These are phyloP conservation scores for Eudasyphora cyanicolor DNA, from an alignment of 2,888 invertebrate genomes.

Conservation along the genomic window DNA sequence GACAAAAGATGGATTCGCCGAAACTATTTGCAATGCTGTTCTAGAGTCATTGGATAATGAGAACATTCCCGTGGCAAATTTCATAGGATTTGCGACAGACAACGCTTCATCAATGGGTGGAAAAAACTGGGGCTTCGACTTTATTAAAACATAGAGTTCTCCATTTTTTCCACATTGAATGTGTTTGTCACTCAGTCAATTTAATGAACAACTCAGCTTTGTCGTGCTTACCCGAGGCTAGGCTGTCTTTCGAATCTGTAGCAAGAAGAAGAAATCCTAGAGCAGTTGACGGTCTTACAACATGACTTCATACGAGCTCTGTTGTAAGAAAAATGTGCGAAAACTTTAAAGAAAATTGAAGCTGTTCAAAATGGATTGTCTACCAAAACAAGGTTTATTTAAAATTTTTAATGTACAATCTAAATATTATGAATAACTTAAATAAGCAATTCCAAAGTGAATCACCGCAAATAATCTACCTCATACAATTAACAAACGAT, in stretches of 20 bases:
- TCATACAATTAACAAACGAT: too few relatives aligned
- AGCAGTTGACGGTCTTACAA: not conserved
- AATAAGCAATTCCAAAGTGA: too few relatives aligned
- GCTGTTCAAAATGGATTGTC: not conserved
- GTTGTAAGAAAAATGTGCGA: slow-evolving; percentile 30
- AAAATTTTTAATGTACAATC: too few relatives aligned
- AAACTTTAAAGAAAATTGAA: slow-evolving; percentile 23
- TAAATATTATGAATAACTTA: too few relatives aligned
- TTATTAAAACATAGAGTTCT: slow-evolving; percentile 28
- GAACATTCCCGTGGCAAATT: too few relatives aligned
- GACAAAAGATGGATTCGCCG: too few relatives aligned
- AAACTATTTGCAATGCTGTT: too few relatives aligned
- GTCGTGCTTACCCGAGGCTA: not conserved
- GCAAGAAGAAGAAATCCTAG: slow-evolving; percentile 18
- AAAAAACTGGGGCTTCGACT: slow-evolving; percentile 7
- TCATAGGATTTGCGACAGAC: too few relatives aligned
- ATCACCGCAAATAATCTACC: too few relatives aligned
- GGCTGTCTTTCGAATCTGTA: slow-evolving; percentile 15
- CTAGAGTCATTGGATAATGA: too few relatives aligned
- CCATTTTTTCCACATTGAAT: slow-evolving; percentile 10
- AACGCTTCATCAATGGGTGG: not conserved
- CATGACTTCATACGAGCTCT: slow-evolving; percentile 22
- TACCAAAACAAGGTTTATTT: not conserved
- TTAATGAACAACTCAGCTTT: not conserved
- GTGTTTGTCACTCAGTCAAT: slow-evolving; percentile 11